These are phyloP conservation scores for Synergus gifuensis DNA, from an alignment of 2,888 invertebrate genomes.

Conservation along the genomic window DNA sequence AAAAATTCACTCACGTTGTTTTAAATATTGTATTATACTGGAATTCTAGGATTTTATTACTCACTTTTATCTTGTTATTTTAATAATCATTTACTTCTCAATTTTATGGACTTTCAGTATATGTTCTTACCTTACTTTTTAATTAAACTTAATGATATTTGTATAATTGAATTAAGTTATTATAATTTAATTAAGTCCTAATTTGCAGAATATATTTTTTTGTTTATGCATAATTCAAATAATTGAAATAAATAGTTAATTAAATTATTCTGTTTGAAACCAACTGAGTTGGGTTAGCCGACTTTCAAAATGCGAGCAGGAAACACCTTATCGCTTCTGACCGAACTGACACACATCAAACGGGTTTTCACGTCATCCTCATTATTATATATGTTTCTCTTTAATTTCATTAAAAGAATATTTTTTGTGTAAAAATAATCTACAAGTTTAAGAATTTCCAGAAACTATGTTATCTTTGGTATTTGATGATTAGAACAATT, in stretches of 20 bases:
- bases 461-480: neutral
- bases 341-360: conserved; percentile 26
- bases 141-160: neutral
- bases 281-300: conserved; percentile 28
- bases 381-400: conserved; percentile 13
- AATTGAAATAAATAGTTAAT: too few species aligned
- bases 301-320: conserved; percentile 39
- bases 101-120: neutral
- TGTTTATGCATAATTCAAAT: too few species aligned
- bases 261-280: conserved; percentile 6
- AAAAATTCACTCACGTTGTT: neutral
- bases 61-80: neutral
- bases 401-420: conserved; percentile 12
- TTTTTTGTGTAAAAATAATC: conserved; percentile 9
- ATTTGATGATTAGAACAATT: neutral
- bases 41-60: neutral
- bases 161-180: neutral
- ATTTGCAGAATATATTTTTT: too few species aligned
- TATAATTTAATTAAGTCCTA: too few species aligned
- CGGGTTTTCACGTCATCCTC: conserved; percentile 30
- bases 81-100: neutral
- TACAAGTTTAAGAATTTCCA: neutral
- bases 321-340: conserved; percentile 25
- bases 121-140: neutral
- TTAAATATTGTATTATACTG: neutral